Evolutionary conservation across 2,888 invertebrate species (phyloP), one percentile per base, ranked within the genome.

Genomic region (Andrena chrysosceles): DNA sequence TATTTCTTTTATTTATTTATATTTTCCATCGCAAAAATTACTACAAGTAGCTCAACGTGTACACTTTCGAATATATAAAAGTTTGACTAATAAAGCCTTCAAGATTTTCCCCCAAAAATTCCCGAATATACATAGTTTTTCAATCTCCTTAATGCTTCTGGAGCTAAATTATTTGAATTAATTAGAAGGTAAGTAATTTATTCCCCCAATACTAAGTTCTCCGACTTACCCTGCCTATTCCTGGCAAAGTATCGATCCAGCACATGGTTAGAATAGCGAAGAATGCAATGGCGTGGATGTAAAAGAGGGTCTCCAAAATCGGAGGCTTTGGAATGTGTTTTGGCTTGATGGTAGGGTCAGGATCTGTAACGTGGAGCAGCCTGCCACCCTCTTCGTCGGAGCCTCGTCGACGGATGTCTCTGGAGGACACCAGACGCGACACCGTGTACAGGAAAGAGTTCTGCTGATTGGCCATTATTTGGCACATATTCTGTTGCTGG

Each of bases 211-310:
- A 42, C 1, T 42, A 42, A 16, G 42, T n/a, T 16, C 1, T 16
- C 1, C n/a, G 26, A 84, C 91, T 92, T 92, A 95, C 95, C 89
- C 95, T 94, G 86, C 95, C 95, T 77, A 95, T 92, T 68, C 94
- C 94, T 10, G 95, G 95, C 81, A 95, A 91, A 52, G 95, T 93
- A 90, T 95, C 95, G 26, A 95, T 93, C 95, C 95, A 95, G 77
- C 94, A 94, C 64, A 95, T 91, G 2, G 92, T 85, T 68, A 95
- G 73, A 54, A 94, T 92, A 31, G 94, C 89, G n/a, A 94, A 80
- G 77, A 94, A 93, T 33, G 94, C 91, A 64, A 95, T 91, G 59
- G 94, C 89, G 86, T 95, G 95, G 63, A 95, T 93, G 94, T 95
- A 95, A 73, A 92, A 89, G 10, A 93, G 84, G 1, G 93, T 93